Evolutionary conservation across 2,888 invertebrate species (phyloP).

Genomic region (Patella pellucida): DNA sequence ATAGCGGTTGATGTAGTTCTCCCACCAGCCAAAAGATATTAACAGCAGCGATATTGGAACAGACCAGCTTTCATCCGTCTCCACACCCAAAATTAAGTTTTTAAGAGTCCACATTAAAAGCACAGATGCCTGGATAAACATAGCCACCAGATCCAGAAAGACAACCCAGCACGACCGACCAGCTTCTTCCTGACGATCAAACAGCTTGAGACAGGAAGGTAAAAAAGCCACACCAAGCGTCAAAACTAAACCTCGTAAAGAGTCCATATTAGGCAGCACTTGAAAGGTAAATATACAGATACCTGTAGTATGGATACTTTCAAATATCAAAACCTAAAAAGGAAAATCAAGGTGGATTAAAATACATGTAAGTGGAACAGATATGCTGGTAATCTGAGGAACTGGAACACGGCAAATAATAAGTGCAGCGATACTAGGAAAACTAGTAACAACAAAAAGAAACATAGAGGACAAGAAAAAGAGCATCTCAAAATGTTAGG

Average conservation of each 20-base stretch:
- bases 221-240: constrained; percentile 95
- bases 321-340: constrained; percentile 80
- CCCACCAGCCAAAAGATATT: constrained; percentile 97
- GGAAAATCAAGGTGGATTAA: neutral
- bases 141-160: constrained; percentile 43
- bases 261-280: constrained; percentile 91
- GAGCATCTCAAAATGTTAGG: no score
- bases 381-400: no score
- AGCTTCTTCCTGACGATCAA: constrained; percentile 45
- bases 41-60: constrained; percentile 88
- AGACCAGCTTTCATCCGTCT: constrained; percentile 74
- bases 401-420: no score
- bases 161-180: constrained; percentile 43
- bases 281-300: constrained; percentile 88
- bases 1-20: constrained; percentile 91
- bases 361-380: no score
- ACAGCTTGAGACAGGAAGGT: constrained; percentile 76
- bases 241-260: constrained; percentile 94
- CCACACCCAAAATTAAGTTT: constrained; percentile 32
- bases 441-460: no score
- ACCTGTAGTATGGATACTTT: constrained; percentile 90
- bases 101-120: constrained; percentile 52
- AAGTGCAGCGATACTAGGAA: no score
- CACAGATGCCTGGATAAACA: constrained; percentile 48
- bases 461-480: no score